These are phyloP conservation scores for Aotus griseimembra DNA, from an alignment of 2,797 vertebrate species.

Conservation along the genomic window DNA sequence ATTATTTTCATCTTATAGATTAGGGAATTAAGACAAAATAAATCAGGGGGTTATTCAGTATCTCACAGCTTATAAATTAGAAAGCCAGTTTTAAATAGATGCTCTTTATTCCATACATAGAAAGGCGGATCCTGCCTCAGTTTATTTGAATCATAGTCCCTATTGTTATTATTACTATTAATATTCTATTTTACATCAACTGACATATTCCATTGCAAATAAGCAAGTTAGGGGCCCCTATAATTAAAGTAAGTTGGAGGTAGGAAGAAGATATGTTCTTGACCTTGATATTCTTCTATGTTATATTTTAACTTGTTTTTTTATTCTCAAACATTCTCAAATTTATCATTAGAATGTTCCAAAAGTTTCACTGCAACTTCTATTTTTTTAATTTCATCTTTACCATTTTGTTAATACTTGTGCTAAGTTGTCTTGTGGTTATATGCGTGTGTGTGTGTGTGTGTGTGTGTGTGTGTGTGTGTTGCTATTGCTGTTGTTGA, in stretches of 20 bases:
- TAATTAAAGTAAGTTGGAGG: neutral
- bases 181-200: neutral
- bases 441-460: neutral
- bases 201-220: neutral
- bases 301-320: neutral
- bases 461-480: neutral
- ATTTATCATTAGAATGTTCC: neutral
- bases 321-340: neutral
- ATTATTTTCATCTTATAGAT: neutral
- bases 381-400: neutral
- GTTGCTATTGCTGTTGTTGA: neutral
- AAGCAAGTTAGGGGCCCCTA: neutral
- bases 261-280: neutral
- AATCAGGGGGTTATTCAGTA: neutral
- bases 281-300: neutral
- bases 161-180: neutral
- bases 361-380: neutral
- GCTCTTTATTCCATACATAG: neutral
- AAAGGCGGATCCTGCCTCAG: neutral
- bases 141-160: neutral
- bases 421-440: neutral
- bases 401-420: neutral
- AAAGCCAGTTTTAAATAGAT: neutral
- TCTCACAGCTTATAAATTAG: neutral
- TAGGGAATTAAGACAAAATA: neutral